Base-by-base conservation (phyloP, 2,888 invertebrate genomes). In the Diploptera punctata region DNA sequence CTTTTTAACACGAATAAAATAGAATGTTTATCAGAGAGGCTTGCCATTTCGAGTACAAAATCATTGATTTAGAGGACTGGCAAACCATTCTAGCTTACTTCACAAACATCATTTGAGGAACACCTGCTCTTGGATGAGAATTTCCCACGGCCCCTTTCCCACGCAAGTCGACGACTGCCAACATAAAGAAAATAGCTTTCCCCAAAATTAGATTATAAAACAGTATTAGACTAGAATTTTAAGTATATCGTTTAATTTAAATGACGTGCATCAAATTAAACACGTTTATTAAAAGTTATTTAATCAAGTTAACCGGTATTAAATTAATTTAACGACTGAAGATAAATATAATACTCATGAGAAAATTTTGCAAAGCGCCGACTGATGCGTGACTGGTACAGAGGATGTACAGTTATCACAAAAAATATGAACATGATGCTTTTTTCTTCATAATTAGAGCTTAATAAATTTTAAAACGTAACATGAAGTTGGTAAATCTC, bases 81-180 rank as follows among this genome's bases (percentile, higher is more conserved):
- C 67, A 70, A 71, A 61, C 72, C 72, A 75, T 72, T 69, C 74
- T 72, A 73, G 68, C 71, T 71, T 68, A 71, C 74, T 71, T 75
- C 74, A 74, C 75, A 74, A 75, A 75, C 75, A 75, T 75, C 75
- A 75, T 89, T 89, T 87, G 87, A 88, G 86, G 89, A 90, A 91
- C 91, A 91, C 91, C 91, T 91, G 91, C 91, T 91, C 88, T 84
- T 85, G n/a, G 85, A 82, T 83, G 84, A 84, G 84, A 87, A 87
- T 89, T 91, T 91, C 90, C 91, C 88, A 75, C 75, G 75, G 75
- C 74, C 75, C 73, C 75, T 75, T 75, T 75, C 75, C 75, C 75
- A 75, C 75, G 75, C 75, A 74, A 71, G 73, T 75, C 71, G 52
- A 67, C 67, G 44, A 49, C 61, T 74, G 62, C 75, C 75, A 75